Base-by-base conservation (phyloP, 2,888 invertebrate species). In the Embidobia sp. region DNA sequence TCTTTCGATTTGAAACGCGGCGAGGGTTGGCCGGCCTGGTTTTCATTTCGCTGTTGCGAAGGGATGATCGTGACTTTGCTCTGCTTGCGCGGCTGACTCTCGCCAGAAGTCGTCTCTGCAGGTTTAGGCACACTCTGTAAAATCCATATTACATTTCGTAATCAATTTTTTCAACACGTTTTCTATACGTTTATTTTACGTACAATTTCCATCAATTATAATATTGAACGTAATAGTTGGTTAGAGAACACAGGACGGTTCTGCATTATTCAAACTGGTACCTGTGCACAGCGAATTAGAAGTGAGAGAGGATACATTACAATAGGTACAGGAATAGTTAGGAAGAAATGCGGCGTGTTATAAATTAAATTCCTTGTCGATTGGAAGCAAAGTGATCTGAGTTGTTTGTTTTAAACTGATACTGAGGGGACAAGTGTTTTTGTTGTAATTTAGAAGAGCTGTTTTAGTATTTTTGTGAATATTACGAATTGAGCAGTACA, bases 31-130 rank as follows among this genome's bases (percentile, higher is more conserved):
- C 80, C 74, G 69, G 84, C 78, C 79, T 82, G 85, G 67, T 85
- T 86, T 35, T 86, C 87, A 69, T 75, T 84, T 64, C 85, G 86
- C 40, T 88, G 86, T 78, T 89, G 88, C 27, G 89, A 85, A n/a
- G 90, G 90, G 64, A 90, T 86, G 81, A 90, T 90, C 57, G 89
- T 90, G 80, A 90, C 89, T 85, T 90, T 90, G 82, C 89, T 90
- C 79, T 88, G 89, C 81, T 90, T 90, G 16, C 89, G 84, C 64
- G 78, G 79, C 75, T 72, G 84, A 73, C 55, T 84, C 69, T 80
- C 84, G 22, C 77, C 31, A 29, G 81, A 67, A 49, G 80, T 75
- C 8, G 75, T 70, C 33, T 86, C 87, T 10, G 78, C 83, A 10
- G 87, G 84, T 59, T 89, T 89, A 27, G 88, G 84, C 27, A 88